Base-by-base conservation (phyloP, 2,797 vertebrate genomes). In the Anguilla obscura region DNA sequence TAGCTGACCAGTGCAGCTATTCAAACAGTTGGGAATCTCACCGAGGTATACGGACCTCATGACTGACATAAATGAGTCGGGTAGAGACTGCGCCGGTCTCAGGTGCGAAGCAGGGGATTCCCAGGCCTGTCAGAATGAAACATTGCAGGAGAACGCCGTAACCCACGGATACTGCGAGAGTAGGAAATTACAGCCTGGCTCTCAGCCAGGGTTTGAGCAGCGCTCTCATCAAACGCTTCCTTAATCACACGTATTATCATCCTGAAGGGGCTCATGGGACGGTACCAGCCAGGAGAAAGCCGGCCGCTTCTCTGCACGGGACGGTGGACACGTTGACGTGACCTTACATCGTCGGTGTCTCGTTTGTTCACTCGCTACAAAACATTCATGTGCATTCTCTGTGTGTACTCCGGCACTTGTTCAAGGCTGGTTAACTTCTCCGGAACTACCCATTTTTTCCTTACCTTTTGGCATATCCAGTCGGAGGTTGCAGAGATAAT, bases 161-260 rank as follows among this genome's bases (percentile, higher is more conserved):
- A 79, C 74, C 74, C 36, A 79, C 33, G 9, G 36, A 10, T 9
- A 80, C 36, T 48, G 36, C 12, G 33, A 24, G 36, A 80, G 76
- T 21, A 45, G 36, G 76, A 80, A 80, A 80, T 80, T 80, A 80
- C 76, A 21, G 76, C 76, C 76, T 80, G 76, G 76, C 76, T 80
- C 1, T 7, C 5, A 2, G 36, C 76, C 76, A 80, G 21, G 48
- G 36, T 80, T 18, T n/a, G 36, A 76, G n/a, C 36, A n/a, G 76
- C 36, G 36, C 40, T 80, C 40, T 48, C 76, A 80, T 45, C 76
- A 80, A 45, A 80, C 40, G 76, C 18, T 48, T 80, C 16, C 40
- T 24, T 80, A 80, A 80, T 80, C 76, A 80, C 76, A 1, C n/a
- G 33, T 80, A 80, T 80, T 80, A 80, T 80, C 76, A 24, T 80